These are phyloP conservation scores for Catonia carolina DNA, from an alignment of 2,888 invertebrate genomes.

Conservation along the genomic window DNA sequence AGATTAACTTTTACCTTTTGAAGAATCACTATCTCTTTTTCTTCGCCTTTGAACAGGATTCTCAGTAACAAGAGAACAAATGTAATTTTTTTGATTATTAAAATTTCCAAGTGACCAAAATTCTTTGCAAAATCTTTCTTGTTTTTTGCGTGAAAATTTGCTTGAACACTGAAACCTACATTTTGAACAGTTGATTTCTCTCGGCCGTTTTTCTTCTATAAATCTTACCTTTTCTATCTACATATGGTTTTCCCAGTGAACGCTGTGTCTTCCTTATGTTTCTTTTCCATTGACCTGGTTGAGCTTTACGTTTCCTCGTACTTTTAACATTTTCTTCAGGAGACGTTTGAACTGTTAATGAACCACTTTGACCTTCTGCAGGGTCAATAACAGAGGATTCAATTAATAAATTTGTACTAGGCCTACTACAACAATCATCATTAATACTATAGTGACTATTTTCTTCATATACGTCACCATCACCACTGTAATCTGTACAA, in stretches of 20 bases:
- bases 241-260: not conserved
- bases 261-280: not conserved
- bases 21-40: not conserved
- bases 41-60: not conserved
- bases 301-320: not conserved
- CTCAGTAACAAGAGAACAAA: not conserved
- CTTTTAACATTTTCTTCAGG: not conserved
- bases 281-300: not conserved
- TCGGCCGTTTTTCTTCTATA: not conserved
- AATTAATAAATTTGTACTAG: too few species aligned
- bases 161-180: not conserved
- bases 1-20: not conserved
- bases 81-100: not conserved
- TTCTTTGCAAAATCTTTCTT: not conserved
- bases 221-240: conserved; percentile 3
- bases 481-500: too few species aligned
- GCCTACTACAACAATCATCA: too few species aligned
- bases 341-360: not conserved
- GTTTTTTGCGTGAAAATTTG: conserved; percentile 1
- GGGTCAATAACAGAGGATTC: too few species aligned
- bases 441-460: too few species aligned
- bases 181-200: conserved; percentile 1
- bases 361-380: too few species aligned
- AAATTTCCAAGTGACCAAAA: not conserved
- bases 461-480: too few species aligned